phyloP scores from a whole-genome alignment of 2,888 invertebrate species.

The Pomacea canaliculata region DNA sequence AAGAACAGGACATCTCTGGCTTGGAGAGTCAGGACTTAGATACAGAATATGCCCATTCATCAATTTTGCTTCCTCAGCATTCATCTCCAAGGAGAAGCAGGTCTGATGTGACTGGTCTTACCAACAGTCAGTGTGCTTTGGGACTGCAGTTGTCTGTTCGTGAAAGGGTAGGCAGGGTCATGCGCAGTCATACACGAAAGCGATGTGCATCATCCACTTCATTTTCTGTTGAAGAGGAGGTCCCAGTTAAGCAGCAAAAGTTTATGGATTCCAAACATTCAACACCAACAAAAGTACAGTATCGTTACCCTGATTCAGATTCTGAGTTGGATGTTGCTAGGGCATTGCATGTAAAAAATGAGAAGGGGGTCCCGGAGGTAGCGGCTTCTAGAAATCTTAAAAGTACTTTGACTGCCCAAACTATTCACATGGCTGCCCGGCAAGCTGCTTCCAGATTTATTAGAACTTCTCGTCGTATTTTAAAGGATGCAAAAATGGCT shows the following conservation, averaged over 20 bases:
- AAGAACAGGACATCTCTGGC: background rate
- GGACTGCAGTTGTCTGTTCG: no score
- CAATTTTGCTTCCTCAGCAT: background rate
- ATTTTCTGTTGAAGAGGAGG: background rate
- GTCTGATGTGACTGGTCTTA: no score
- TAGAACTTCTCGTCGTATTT: conserved; percentile 15
- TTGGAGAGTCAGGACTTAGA: conserved; percentile 1
- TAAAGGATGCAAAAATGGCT: conserved; percentile 15
- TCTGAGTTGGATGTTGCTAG: conserved; percentile 5
- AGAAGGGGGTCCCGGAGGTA: background rate
- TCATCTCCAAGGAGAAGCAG: no score
- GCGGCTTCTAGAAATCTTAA: background rate
- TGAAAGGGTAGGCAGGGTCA: no score
- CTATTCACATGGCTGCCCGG: conserved; percentile 12
- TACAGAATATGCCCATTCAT: background rate
- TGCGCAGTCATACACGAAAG: conserved; percentile 1
- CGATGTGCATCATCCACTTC: conserved; percentile 3
- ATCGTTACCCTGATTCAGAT: conserved; percentile 10
- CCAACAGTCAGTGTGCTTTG: no score
- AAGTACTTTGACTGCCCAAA: conserved; percentile 1
- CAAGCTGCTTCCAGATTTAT: conserved; percentile 15
- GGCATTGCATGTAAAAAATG: background rate
- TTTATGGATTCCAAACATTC: background rate
- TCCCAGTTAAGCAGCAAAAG: conserved; percentile 3
- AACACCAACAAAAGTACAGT: background rate